Percentiles rank a stretch among this genome's conserved stretches.
Evolutionary conservation across 2,888 invertebrate genomes (phyloP).

Genomic region (Unio pictorum): DNA sequence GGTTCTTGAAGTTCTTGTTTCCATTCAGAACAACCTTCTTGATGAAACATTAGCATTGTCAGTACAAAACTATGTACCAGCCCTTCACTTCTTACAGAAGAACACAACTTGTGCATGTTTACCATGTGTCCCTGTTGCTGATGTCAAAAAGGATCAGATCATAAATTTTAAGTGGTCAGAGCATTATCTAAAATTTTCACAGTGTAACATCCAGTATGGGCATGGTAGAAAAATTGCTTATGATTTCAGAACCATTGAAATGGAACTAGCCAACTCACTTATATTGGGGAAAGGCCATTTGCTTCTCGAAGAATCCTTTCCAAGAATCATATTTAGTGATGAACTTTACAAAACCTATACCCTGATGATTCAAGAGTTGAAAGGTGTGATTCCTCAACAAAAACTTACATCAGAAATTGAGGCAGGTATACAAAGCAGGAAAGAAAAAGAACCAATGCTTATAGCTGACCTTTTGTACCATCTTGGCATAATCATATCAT

Average conservation of each 20-base stretch:
- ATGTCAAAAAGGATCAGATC: slow-evolving; percentile 14
- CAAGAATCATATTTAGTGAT: slow-evolving; percentile 33
- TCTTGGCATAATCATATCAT: too few species aligned
- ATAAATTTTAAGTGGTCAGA: slow-evolving; percentile 16
- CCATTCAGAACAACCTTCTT: slow-evolving; percentile 32
- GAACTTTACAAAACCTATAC: slow-evolving; percentile 38
- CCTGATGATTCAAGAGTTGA: slow-evolving; percentile 19
- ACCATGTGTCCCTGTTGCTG: slow-evolving; percentile 13
- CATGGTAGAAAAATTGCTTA: slow-evolving; percentile 23
- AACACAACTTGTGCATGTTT: too few species aligned
- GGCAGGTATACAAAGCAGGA: slow-evolving; percentile 16
- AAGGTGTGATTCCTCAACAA: slow-evolving; percentile 19
- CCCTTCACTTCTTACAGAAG: too few species aligned
- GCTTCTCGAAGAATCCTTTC: slow-evolving; percentile 12
- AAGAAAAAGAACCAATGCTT: slow-evolving; percentile 15
- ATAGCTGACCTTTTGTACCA: slow-evolving; percentile 25
- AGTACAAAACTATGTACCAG: too few species aligned
- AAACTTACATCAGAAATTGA: slow-evolving; percentile 23
- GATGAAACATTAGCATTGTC: too few species aligned
- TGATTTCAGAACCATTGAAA: slow-evolving; percentile 38
- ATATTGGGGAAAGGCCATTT: slow-evolving; percentile 23
- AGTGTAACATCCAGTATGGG: slow-evolving; percentile 26
- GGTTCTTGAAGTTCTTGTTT: slow-evolving; percentile 20
- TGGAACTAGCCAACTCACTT: slow-evolving; percentile 19
- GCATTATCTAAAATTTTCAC: slow-evolving; percentile 20